Percentiles rank a stretch among this genome's conserved stretches.
phyloP scores from a whole-genome alignment of 2,797 vertebrate species.

The Poeciliopsis paucimaculata region DNA sequence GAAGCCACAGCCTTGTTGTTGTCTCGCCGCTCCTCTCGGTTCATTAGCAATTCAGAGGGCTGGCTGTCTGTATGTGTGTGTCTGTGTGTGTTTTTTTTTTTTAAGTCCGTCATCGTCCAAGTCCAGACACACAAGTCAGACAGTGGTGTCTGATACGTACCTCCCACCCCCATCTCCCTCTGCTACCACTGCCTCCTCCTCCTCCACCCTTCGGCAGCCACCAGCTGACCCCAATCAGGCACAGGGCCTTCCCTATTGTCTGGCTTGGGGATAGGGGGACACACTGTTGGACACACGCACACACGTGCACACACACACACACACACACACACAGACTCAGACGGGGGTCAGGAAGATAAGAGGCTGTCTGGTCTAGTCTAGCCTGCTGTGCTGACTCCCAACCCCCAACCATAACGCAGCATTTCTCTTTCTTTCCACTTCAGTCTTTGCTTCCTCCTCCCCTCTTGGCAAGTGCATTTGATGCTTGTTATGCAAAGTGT shows the following conservation, averaged over 20 bases:
- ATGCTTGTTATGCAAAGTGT: constrained; percentile 51
- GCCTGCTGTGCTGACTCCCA: constrained; percentile 63
- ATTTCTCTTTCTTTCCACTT: constrained; percentile 7
- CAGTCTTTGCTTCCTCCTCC: neutral
- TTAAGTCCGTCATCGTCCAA: constrained; percentile 35
- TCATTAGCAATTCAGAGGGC: constrained; percentile 58
- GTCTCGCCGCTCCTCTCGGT: constrained; percentile 39
- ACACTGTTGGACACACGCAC: constrained; percentile 11
- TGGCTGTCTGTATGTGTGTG: constrained; percentile 40
- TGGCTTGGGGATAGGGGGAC: constrained; percentile 56
- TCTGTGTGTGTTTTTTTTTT: neutral
- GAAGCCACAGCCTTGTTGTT: constrained; percentile 23
- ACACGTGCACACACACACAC: constrained; percentile 30
- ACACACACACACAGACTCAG: constrained; percentile 38
- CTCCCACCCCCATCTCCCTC: constrained; percentile 28
- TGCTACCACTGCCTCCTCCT: constrained; percentile 11
- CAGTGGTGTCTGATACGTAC: constrained; percentile 71
- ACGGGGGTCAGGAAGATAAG: constrained; percentile 62
- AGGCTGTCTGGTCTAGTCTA: constrained; percentile 68
- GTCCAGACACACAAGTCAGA: constrained; percentile 71
- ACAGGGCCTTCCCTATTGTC: constrained; percentile 73
- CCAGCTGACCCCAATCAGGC: constrained; percentile 80
- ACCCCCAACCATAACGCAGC: constrained; percentile 57
- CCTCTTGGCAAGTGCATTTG: constrained; percentile 12
- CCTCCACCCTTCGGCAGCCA: constrained; percentile 58